Evolutionary conservation across 2,797 vertebrate genomes (phyloP), one percentile per base, ranked within the genome.

Genomic region (Mastacembelus armatus): DNA sequence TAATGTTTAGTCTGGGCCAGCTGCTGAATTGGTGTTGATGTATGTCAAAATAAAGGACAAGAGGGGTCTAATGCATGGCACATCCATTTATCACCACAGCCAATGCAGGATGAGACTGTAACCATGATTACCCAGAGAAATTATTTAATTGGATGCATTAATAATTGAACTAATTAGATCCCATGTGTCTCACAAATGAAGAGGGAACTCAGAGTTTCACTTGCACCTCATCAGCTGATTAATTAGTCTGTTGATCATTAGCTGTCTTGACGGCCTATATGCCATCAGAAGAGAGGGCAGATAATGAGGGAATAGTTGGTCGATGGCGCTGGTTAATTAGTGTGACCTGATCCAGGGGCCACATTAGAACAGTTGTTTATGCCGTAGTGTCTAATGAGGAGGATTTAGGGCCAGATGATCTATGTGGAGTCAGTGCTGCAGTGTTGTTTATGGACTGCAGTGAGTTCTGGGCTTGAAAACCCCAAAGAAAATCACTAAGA

Each of bases 141-240:
- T 95, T 95, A 96, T 97, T 96, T 96, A 97, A 97, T 97, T 96
- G 96, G 95, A 96, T 94, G 95, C 96, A 96, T 97, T 97, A 95
- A 97, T 98, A 96, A 97, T 96, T 96, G 94, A 97, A 95, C 94
- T 97, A 98, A 98, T 98, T 96, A 96, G 96, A 96, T 97, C 96
- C 96, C 96, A 95, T 95, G 95, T 95, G 96, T 95, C 95, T 95
- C 91, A 66, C 94, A 94, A 95, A 96, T 95, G 95, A 95, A 95
- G 93, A 93, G 94, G 91, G 92, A 95, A 94, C 93, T 94, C 90
- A 92, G 95, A 94, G 96, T 95, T 96, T 93, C 87, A 74, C 87
- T 86, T 69, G 86, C 76, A 86, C 81, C 96, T 95, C 94, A 95
- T 95, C 96, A 95, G 95, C 95, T 95, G 95, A 95, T 96, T 97